Conservation (phyloP, 2,888 invertebrate species). For the Saturnia japonica region DNA sequence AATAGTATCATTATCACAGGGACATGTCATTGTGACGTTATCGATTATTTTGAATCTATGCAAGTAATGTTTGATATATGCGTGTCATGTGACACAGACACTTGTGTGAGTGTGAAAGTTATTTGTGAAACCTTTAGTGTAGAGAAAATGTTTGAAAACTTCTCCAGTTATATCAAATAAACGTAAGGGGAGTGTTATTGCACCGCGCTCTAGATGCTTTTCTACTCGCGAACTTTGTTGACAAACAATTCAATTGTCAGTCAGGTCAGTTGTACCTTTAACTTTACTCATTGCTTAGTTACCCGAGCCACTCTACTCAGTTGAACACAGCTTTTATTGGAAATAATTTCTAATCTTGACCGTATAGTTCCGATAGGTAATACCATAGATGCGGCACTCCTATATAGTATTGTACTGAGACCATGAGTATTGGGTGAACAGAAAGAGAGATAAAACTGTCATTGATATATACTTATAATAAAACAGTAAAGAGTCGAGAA, state of each 20-base stretch:
- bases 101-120: no score
- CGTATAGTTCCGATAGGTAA: not conserved
- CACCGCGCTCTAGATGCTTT: no score
- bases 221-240: not conserved
- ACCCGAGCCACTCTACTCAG: not conserved
- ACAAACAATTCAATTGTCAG: not conserved
- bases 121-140: no score
- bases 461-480: no score
- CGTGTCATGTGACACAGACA: no score
- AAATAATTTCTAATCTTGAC: not conserved
- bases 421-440: not conserved
- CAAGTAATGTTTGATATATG: no score
- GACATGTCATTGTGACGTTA: no score
- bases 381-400: not conserved
- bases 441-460: no score
- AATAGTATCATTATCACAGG: no score
- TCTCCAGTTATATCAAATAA: not conserved
- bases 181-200: not conserved
- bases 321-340: not conserved
- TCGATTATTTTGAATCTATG: no score
- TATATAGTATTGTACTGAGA: not conserved
- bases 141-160: no score
- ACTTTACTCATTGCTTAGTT: not conserved
- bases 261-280: not conserved
- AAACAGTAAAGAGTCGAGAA: no score